Evolutionary conservation across 2,888 invertebrate species (phyloP).

Genomic region (Phytoseiulus persimilis): DNA sequence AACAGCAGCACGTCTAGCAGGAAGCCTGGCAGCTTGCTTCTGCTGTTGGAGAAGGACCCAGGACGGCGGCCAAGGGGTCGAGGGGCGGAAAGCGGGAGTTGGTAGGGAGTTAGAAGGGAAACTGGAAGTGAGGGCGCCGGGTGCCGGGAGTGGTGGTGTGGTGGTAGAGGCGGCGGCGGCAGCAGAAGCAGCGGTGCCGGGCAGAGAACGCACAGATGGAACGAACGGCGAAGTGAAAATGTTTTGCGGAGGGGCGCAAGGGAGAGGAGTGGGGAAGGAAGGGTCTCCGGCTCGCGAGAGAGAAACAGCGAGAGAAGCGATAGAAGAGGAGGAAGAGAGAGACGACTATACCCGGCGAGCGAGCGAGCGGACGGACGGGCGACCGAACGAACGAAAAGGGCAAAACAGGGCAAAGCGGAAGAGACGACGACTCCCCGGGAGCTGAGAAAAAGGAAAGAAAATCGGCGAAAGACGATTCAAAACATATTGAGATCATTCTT

Average conservation of each 20-base stretch:
- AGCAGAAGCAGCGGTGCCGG: constrained; percentile 10
- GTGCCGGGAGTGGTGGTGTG: background rate
- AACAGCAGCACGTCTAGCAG: background rate
- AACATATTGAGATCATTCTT: constrained; percentile 38
- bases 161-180: background rate
- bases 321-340: background rate
- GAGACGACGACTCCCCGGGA: background rate
- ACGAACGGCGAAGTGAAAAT: constrained; percentile 39
- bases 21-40: background rate
- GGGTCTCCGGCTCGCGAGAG: constrained; percentile 21
- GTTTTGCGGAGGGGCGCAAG: constrained; percentile 39
- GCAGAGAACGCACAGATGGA: constrained; percentile 38
- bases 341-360: background rate
- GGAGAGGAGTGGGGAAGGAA: constrained; percentile 36
- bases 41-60: background rate
- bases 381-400: constrained; percentile 15
- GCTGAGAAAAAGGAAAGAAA: constrained; percentile 13
- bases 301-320: constrained; percentile 17
- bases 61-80: too few species aligned
- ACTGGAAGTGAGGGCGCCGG: background rate
- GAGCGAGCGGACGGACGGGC: background rate
- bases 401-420: background rate
- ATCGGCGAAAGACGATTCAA: constrained; percentile 39
- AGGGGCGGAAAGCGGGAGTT: background rate
- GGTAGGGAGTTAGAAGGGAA: background rate